These are phyloP conservation scores for Henricia sp. DNA, from an alignment of 53 echinoderm and acorn worm genomes.

Conservation along the genomic window DNA sequence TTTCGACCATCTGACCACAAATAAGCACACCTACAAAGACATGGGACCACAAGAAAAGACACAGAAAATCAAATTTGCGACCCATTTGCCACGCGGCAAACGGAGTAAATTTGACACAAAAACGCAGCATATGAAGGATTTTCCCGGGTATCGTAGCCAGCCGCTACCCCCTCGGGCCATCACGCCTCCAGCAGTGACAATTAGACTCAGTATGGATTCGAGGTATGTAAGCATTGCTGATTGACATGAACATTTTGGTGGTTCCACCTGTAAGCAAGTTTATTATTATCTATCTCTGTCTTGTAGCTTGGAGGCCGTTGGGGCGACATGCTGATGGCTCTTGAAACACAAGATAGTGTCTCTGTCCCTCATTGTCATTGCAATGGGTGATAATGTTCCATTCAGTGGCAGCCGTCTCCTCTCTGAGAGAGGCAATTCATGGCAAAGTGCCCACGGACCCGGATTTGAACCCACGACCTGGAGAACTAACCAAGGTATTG, in stretches of 20 bases:
- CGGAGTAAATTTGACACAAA: constrained; percentile 67
- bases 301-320: too few species aligned
- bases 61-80: constrained; percentile 45
- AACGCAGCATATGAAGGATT: constrained; percentile 87
- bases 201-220: constrained; percentile 92
- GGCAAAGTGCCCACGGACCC: too few species aligned
- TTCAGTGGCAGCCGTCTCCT: too few species aligned
- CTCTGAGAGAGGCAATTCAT: too few species aligned
- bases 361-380: neutral
- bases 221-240: constrained; percentile 65
- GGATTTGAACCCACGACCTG: too few species aligned
- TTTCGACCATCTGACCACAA: constrained; percentile 82
- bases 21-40: constrained; percentile 82
- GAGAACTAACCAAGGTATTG: too few species aligned
- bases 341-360: neutral
- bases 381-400: too few species aligned
- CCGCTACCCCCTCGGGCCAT: constrained; percentile 71
- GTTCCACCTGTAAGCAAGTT: neutral
- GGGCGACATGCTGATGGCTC: too few species aligned
- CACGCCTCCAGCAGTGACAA: constrained; percentile 82
- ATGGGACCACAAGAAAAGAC: constrained; percentile 88
- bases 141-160: constrained; percentile 75
- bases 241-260: neutral
- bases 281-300: too few species aligned
- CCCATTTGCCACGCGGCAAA: constrained; percentile 51